phyloP scores from a whole-genome alignment of 2,797 vertebrate species.

The Zalophus californianus region DNA sequence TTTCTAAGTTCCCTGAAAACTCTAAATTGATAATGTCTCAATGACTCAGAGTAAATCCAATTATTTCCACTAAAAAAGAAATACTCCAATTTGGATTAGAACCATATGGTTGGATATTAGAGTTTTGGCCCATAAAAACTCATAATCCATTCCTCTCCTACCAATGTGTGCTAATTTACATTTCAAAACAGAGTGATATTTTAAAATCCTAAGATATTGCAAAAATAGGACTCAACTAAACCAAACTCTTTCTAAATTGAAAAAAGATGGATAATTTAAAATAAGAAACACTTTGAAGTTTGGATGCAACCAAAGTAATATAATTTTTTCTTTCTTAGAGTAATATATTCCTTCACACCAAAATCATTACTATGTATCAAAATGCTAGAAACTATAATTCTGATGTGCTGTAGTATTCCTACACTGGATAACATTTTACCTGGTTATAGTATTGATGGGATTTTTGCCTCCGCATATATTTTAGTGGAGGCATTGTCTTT shows the following conservation, averaged over 20 bases:
- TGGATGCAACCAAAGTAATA: conserved; percentile 65
- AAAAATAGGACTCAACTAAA: conserved; percentile 67
- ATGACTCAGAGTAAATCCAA: conserved; percentile 74
- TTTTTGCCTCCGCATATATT: conserved; percentile 18
- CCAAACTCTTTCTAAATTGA: conserved; percentile 72
- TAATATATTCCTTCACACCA: conserved; percentile 64
- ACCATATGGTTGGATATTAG: conserved; percentile 77
- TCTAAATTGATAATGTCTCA: conserved; percentile 40
- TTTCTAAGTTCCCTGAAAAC: conserved; percentile 60
- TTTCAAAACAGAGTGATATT: conserved; percentile 77
- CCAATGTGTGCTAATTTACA: conserved; percentile 71
- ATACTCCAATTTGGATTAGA: conserved; percentile 72
- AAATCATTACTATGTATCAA: conserved; percentile 73
- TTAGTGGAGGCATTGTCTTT: conserved; percentile 23
- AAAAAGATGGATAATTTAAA: conserved; percentile 76
- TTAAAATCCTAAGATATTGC: conserved; percentile 76
- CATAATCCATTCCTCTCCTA: conserved; percentile 65
- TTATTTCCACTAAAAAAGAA: conserved; percentile 75
- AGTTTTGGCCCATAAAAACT: conserved; percentile 70
- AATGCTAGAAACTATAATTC: conserved; percentile 75
- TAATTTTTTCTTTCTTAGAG: conserved; percentile 71
- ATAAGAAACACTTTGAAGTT: conserved; percentile 67
- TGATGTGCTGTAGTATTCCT: background rate
- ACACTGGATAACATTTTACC: conserved; percentile 60
- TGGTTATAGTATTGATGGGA: conserved; percentile 12